Evolutionary conservation across 1,140 invertebrate species (phyloP).

Genomic region (Ceratosolen solmsi): DNA sequence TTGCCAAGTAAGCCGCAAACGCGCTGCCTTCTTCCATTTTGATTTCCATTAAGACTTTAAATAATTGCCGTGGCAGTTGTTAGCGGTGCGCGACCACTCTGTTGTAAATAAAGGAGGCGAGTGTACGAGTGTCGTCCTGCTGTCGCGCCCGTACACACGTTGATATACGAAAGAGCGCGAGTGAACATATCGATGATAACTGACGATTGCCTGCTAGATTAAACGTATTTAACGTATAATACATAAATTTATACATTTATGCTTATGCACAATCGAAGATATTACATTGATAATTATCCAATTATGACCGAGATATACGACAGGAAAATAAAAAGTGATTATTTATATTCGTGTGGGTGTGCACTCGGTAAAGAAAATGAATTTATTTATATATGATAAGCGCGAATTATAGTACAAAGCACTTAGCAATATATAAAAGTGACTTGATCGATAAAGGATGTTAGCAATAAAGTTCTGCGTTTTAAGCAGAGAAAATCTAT

Average conservation of each 20-base stretch:
- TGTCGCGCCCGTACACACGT: too few species aligned
- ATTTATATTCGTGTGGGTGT: constrained; percentile 7
- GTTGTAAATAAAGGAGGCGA: too few species aligned
- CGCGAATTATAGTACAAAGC: constrained; percentile 47
- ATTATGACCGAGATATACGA: constrained; percentile 11
- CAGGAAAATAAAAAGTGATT: constrained; percentile 9
- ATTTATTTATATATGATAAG: constrained; percentile 44
- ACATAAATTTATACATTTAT: constrained; percentile 29
- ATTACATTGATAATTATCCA: not conserved
- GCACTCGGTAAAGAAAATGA: constrained; percentile 26
- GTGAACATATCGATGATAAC: too few species aligned
- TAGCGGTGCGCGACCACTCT: too few species aligned
- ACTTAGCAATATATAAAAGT: constrained; percentile 47
- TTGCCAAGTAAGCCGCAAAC: constrained; percentile 62
- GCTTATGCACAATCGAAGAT: not conserved
- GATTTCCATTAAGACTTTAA: not conserved
- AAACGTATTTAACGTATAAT: not conserved
- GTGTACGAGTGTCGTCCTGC: not conserved
- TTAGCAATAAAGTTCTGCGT: constrained; percentile 58
- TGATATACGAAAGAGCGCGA: too few species aligned
- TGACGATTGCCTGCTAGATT: too few species aligned
- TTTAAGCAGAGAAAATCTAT: constrained; percentile 56
- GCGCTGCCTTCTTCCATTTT: constrained; percentile 55
- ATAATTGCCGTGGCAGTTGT: too few species aligned
- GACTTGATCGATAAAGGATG: constrained; percentile 39